Percentiles rank a stretch among this genome's conserved stretches.
These are phyloP conservation scores for Anguilla japonica DNA, from an alignment of 2,113 vertebrate genomes.

Conservation along the genomic window DNA sequence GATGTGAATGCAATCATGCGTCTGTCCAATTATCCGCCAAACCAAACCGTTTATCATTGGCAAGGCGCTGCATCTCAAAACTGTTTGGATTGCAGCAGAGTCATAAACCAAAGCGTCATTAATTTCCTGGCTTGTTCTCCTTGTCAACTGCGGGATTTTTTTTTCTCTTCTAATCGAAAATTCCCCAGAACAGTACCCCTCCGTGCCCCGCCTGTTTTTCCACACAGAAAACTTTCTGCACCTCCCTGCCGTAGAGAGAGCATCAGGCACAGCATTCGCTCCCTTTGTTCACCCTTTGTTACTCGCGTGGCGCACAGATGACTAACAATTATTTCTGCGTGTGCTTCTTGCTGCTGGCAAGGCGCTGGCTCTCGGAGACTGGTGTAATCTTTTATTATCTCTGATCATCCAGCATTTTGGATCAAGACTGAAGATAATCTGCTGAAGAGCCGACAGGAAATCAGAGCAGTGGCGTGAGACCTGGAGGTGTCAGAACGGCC, in stretches of 20 bases:
- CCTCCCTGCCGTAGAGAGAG: conserved; percentile 49
- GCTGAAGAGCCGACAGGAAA: conserved; percentile 10
- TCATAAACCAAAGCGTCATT: conserved; percentile 46
- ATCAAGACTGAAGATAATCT: not conserved
- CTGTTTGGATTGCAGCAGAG: conserved; percentile 44
- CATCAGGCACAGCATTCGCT: conserved; percentile 40
- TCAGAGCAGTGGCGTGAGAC: conserved; percentile 25
- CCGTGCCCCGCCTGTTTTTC: conserved; percentile 54
- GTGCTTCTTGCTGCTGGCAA: conserved; percentile 65
- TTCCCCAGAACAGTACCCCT: conserved; percentile 51
- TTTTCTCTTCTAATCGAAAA: conserved; percentile 42
- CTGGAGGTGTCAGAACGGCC: not conserved
- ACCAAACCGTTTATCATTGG: conserved; percentile 41
- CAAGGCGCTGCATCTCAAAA: conserved; percentile 37
- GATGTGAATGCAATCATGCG: conserved; percentile 69
- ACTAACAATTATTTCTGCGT: conserved; percentile 73
- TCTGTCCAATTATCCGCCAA: conserved; percentile 57
- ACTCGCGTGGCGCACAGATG: conserved; percentile 74
- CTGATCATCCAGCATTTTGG: not conserved
- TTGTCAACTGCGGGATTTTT: conserved; percentile 60
- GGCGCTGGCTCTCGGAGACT: conserved; percentile 67
- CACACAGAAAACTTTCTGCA: conserved; percentile 51
- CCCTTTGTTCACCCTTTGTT: conserved; percentile 69
- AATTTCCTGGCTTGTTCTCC: conserved; percentile 58
- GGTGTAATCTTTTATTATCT: conserved; percentile 25